Percentiles rank a stretch among this genome's conserved stretches.
Evolutionary conservation across 2,797 vertebrate genomes (phyloP).

Genomic region (Bryconaethiops microstoma): DNA sequence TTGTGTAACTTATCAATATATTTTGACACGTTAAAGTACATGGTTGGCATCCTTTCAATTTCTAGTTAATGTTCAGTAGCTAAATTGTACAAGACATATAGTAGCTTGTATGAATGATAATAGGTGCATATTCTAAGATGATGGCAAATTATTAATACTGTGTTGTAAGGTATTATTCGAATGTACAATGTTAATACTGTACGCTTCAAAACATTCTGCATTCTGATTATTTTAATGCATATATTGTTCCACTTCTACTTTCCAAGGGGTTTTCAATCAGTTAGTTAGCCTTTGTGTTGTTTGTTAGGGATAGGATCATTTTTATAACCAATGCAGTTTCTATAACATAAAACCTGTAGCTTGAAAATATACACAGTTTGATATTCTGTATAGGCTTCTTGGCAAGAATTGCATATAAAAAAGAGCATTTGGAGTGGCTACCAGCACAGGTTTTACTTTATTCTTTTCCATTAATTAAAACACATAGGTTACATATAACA

Average conservation of each 20-base stretch:
- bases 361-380: neutral
- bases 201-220: too few relatives aligned
- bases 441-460: neutral
- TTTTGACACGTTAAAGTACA: neutral
- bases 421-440: neutral
- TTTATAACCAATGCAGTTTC: neutral
- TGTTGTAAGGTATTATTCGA: too few relatives aligned
- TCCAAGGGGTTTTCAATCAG: too few relatives aligned
- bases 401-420: neutral
- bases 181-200: too few relatives aligned
- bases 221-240: neutral
- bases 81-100: neutral
- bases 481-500: neutral
- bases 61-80: neutral
- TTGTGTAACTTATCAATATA: neutral
- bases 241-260: neutral
- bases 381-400: neutral
- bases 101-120: too few relatives aligned
- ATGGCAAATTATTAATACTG: neutral
- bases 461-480: slow-evolving; percentile 7
- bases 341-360: neutral
- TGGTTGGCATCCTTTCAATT: too few relatives aligned
- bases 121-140: too few relatives aligned
- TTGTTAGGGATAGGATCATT: neutral
- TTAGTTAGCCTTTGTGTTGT: neutral